A percentile compares a stretch with the other conserved stretches of the same genome.
These are phyloP conservation scores for Sinocyclocheilus maitianheensis DNA, from an alignment of 2,113 vertebrate genomes.

Conservation along the genomic window DNA sequence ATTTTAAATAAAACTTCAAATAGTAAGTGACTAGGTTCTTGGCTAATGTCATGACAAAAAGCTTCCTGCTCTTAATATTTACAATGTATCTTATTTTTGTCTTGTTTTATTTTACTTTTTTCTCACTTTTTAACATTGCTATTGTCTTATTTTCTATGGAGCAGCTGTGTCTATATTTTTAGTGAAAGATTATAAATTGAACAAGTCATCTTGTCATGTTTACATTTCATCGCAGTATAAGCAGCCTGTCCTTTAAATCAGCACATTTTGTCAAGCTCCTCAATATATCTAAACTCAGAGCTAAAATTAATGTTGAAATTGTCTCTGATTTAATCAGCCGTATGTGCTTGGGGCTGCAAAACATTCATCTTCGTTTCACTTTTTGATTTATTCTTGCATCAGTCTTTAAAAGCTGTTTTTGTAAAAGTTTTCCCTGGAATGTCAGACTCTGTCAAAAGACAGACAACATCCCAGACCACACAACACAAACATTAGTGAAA, in stretches of 20 bases:
- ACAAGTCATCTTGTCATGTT: conserved; percentile 35
- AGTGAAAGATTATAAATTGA: conserved; percentile 40
- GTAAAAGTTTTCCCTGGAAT: background rate
- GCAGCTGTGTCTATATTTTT: conserved; percentile 41
- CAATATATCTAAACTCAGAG: conserved; percentile 21
- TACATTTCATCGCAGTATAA: conserved; percentile 30
- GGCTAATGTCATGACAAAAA: background rate
- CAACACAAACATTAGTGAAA: conserved; percentile 20
- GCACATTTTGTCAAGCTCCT: conserved; percentile 2
- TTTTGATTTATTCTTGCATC: conserved; percentile 63
- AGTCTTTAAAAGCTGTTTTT: conserved; percentile 54
- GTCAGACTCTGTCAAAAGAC: conserved; percentile 24
- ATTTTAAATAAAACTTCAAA: conserved; percentile 1
- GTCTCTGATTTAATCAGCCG: conserved; percentile 23
- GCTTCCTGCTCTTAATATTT: background rate
- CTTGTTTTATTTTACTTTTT: background rate
- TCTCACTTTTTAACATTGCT: background rate
- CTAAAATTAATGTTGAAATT: conserved; percentile 3
- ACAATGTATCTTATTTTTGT: background rate
- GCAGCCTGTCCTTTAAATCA: conserved; percentile 29
- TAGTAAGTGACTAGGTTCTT: background rate
- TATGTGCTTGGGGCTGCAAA: conserved; percentile 13
- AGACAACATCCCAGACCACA: background rate
- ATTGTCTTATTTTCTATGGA: conserved; percentile 30
- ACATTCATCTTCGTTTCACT: conserved; percentile 26